Conservation (phyloP, 2,113 vertebrate species). For the Percopsis transmontana region DNA sequence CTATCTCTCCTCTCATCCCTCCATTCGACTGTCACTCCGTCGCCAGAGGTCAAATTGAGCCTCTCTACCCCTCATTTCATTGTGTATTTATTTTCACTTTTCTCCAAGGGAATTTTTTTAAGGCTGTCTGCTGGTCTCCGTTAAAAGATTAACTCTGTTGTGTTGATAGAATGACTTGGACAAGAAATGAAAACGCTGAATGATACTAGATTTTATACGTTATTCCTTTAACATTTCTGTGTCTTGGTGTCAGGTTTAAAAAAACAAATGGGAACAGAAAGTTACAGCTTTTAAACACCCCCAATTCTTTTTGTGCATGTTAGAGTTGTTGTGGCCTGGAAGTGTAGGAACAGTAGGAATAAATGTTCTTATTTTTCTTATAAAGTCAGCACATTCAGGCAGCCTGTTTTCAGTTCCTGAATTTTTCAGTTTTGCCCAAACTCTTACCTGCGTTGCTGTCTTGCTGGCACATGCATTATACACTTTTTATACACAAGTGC, state of each 20-base stretch:
- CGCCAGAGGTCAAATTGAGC: conserved; percentile 62
- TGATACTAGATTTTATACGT: too few relatives aligned
- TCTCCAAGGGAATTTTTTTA: background rate
- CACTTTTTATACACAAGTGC: too few relatives aligned
- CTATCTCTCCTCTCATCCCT: conserved; percentile 36
- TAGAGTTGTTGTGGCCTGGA: background rate
- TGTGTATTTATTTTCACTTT: conserved; percentile 18
- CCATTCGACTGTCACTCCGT: conserved; percentile 44
- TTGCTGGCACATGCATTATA: too few relatives aligned
- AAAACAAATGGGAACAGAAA: conserved; percentile 26
- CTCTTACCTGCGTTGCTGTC: too few relatives aligned
- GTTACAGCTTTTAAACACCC: conserved; percentile 11
- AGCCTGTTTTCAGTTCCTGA: too few relatives aligned
- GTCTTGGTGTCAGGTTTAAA: conserved; percentile 10
- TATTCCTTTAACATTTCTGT: too few relatives aligned
- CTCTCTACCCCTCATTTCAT: conserved; percentile 29
- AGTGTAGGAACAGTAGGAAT: background rate
- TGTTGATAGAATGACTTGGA: too few relatives aligned
- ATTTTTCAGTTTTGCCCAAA: too few relatives aligned
- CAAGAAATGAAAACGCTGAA: too few relatives aligned
- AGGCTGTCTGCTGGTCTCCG: background rate
- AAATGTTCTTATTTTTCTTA: conserved; percentile 4
- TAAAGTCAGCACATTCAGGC: too few relatives aligned
- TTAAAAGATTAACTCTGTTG: too few relatives aligned
- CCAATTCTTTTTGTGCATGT: conserved; percentile 30